Evolutionary conservation across 2,888 invertebrate species (phyloP), one percentile per base, ranked within the genome.

Genomic region (Buathra laborator): DNA sequence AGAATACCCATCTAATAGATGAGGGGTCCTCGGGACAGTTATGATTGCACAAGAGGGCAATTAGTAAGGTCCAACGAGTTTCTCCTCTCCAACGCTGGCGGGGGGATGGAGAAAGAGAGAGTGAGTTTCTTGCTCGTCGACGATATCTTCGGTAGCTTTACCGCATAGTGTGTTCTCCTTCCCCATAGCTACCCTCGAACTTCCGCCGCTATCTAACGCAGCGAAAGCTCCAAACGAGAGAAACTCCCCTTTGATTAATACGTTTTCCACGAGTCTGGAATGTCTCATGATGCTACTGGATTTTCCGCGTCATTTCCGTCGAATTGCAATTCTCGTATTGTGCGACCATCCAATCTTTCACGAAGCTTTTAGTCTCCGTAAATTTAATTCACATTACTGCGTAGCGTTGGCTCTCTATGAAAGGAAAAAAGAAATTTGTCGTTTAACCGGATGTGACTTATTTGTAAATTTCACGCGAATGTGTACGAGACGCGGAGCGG

Each of bases 31-130:
- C 71, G 56, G 81, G 78, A 75, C 85, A 81, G 81, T 85, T 85
- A 85, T 79, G 81, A 85, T 81, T 81, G 85, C 85, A 79, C 85
- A 81, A 85, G 85, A 76, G 85, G 81, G 81, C 85, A 85, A 85
- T 85, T 85, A 85, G 85, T 70, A 75, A 79, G 81, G 78, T 78
- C 78, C 70, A 70, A 75, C 37, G 78, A 75, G 74, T 85, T 81
- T 78, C 70, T 56, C 64, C 66, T 82, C 76, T 46, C 32, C 43
- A 53, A 24, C 19, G 44, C 56, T 10, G 12, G 43, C 62, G 71
- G 0, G 37, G 37, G 9, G 37, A 37, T 37, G 37, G 37, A 37
- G 37, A 37, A 37, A 37, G 37, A 29, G 64, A 46, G 46, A 64
- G 71, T 19, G 16, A 46, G 56, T 66, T 76, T 76, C 75, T 76